Evolutionary conservation across 2,113 vertebrate species (phyloP), one percentile per base, ranked within the genome.

Genomic region (Oryzias melastigma): DNA sequence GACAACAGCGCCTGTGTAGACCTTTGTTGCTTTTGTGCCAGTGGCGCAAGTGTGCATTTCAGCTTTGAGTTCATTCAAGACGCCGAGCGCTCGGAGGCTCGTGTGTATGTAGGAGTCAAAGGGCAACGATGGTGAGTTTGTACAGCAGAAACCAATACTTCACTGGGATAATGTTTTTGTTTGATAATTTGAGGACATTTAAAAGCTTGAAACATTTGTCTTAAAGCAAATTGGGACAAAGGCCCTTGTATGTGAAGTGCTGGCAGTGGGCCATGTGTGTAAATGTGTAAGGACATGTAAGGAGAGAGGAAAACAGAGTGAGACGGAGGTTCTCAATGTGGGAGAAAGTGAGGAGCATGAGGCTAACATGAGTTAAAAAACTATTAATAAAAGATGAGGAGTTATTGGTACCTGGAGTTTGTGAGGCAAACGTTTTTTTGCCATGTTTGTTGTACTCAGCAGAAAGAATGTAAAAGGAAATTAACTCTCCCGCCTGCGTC

Each of bases 1-100:
- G 71, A 90, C 86, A 88, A 89, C 83, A 81, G 73, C 74, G 71
- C 65, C 85, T 80, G 84, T 88, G 87, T 89, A 70, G 72, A 78
- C 80, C 84, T 84, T 84, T 85, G 84, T 87, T 84, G 77, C 81
- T 62, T 63, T 61, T 70, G 62, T 82, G 88, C 88, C 84, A 83
- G 59, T 83, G 83, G 85, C 75, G 4, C 61, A 80, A 87, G 85
- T 87, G 80, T 88, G 73, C 72, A 85, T 87, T 88, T 86, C 84
- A 85, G 75, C 59, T 69, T 62, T 50, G 41, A 77, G 80, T 86
- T 85, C 78, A 85, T 80, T 58, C 15, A 65, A 78, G 85, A 75
- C 71, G 46, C 18, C 52, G 42, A 86, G 58, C 50, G 79, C 81
- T 78, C 67, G 59, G 43, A 76, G 80, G 75, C 71, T 78, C 18